Evolutionary conservation across 2,797 vertebrate species (phyloP), one percentile per base, ranked within the genome.

Genomic region (Halcyon smyrnensis): DNA sequence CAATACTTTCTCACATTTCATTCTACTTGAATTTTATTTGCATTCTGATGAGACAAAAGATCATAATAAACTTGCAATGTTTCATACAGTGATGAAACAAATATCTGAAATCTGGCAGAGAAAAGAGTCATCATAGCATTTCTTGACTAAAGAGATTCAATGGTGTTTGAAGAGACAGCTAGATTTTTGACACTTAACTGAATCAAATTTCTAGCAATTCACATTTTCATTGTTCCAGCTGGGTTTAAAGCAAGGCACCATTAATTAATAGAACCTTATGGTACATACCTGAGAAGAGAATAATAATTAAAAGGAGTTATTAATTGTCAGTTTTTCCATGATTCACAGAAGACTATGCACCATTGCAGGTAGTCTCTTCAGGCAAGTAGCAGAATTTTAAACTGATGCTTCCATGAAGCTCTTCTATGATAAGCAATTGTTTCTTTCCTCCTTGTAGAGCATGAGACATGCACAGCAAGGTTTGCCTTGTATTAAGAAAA

Each of bases 1-100:
- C 15, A 36, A 82, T 77, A 48, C 17, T 59, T 93, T 84, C 73
- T 88, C 73, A 85, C 46, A 86, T 89, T 86, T 77, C 7, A 28
- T 93, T 93, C 8, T 84, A 39, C 51, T 84, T 90, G 73, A 78
- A 73, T 94, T 88, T 93, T 93, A 65, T 82, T 90, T 94, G 82
- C 73, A 82, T 91, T 83, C 43, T 73, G 73, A 73, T 88, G 77
- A 92, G 89, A 69, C 39, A 79, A 86, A 91, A 78, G 79, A 63
- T 62, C 37, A 25, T 87, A 84, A 69, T 30, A 75, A 43, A n/a
- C 54, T 88, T 79, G n/a, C 28, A 51, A 12, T 56, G 8, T 84
- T 95, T 84, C 39, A 65, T 76, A 27, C 20, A 69, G 62, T 57
- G 63, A 39, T 27, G 70, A 85, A 95, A 82, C 13, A 91, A 88